Evolutionary conservation across 1,140 invertebrate species (phyloP), one percentile per base, ranked within the genome.

Genomic region (Dendroctonus ponderosae): DNA sequence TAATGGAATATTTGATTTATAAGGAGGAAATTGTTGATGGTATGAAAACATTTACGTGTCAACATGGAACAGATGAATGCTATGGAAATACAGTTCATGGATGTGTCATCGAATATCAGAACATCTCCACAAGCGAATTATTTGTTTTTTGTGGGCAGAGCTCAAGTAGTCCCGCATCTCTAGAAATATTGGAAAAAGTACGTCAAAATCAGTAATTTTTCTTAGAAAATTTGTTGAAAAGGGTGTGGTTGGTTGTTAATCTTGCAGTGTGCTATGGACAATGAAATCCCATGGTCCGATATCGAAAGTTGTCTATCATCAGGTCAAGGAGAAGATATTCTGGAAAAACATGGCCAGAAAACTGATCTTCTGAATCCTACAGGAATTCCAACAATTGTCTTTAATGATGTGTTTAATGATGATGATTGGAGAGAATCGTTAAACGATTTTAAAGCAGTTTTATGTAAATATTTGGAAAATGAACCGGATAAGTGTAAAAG

Each of bases 11-110:
- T 26, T 26, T 26, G 1, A 26, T 26, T 26, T 26, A 26, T 26
- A 26, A 69, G 68, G 46, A 44, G 14, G 43, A 7, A 44, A 51
- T 43, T 39, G 12, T 59, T 26, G 60, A 63, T 62, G 44, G 40
- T 5, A 66, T 38, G 5, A 67, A 60, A 56, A n/a, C 4, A 7
- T 61, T 61, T 14, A 56, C 43, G 7, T 61, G 52, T 12, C 52
- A 61, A 67, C 52, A 90, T 69, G 89, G 88, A 0, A 75, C 82
- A 0, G 65, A 66, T 0, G 88, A 90, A 72, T 90, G 88, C 66
- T 76, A 81, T 26, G 86, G 86, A 1, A 89, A 89, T 74, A 83
- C 81, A 59, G 77, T 84, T 15, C 87, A 89, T 68, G 82, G 85
- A 5, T 90, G 88, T 64, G 85, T 81, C 11, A 50, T 58, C 1